These are phyloP conservation scores for Drosophila pandora DNA, from an alignment of 1,140 invertebrate species.

Conservation along the genomic window DNA sequence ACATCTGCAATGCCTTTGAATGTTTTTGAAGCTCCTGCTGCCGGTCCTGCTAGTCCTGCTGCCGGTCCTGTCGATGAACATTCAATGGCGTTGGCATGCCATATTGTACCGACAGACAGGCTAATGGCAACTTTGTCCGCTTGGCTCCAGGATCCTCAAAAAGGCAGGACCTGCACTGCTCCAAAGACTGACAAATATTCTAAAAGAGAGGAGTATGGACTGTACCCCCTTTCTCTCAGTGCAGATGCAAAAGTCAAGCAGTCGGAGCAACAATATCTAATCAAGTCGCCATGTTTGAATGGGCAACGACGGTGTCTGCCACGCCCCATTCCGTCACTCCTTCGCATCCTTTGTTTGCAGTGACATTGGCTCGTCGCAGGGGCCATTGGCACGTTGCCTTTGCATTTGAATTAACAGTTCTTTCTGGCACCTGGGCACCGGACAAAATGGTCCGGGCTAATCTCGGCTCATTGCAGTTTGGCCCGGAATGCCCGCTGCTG, in stretches of 20 bases:
- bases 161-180: not conserved
- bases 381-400: constrained; percentile 76
- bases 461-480: constrained; percentile 70
- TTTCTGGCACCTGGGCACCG: constrained; percentile 59
- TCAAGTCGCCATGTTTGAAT: constrained; percentile 63
- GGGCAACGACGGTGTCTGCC: constrained; percentile 18
- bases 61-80: constrained; percentile 56
- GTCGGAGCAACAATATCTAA: constrained; percentile 70
- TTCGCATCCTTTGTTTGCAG: constrained; percentile 60
- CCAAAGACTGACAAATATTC: not conserved
- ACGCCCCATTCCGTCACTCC: constrained; percentile 2
- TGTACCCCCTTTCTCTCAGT: not conserved
- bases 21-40: constrained; percentile 19
- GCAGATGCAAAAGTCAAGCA: constrained; percentile 30
- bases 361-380: constrained; percentile 62
- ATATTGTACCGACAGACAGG: constrained; percentile 68
- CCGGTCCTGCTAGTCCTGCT: not conserved
- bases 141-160: constrained; percentile 15
- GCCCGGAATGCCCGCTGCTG: constrained; percentile 33
- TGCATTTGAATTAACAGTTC: constrained; percentile 79
- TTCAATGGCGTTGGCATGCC: constrained; percentile 67
- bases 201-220: too few relatives aligned
- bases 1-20: constrained; percentile 63
- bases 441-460: constrained; percentile 48
- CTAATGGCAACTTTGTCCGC: constrained; percentile 68